These are phyloP conservation scores for Clostera curtula DNA, from an alignment of 2,888 invertebrate species.

Conservation along the genomic window DNA sequence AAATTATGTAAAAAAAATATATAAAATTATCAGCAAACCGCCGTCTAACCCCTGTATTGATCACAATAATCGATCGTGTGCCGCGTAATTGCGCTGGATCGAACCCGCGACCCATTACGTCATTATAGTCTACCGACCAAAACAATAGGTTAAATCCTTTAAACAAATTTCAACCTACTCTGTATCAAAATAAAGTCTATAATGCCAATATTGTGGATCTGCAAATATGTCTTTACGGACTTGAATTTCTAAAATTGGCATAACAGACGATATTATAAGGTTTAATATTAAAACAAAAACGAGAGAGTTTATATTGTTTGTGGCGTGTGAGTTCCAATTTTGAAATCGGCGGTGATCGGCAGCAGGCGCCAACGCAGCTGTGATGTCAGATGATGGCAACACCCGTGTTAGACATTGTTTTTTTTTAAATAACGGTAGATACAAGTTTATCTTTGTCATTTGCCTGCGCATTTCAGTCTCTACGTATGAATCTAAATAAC, in stretches of 20 bases:
- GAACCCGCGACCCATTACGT: constrained; percentile 70
- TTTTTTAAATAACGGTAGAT: neutral
- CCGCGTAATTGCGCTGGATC: constrained; percentile 70
- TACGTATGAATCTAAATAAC: no score
- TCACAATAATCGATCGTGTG: constrained; percentile 75
- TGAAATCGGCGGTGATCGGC: constrained; percentile 47
- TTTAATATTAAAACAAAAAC: constrained; percentile 23
- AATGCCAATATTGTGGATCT: constrained; percentile 7
- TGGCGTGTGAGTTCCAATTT: constrained; percentile 38
- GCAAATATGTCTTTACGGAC: constrained; percentile 22
- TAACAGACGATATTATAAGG: constrained; percentile 16
- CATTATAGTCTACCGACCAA: constrained; percentile 68
- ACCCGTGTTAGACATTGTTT: constrained; percentile 13
- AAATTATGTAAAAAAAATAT: constrained; percentile 60
- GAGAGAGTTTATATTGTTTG: constrained; percentile 28
- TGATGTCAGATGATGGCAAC: constrained; percentile 36
- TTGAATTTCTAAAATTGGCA: constrained; percentile 19
- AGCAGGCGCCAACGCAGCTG: constrained; percentile 53
- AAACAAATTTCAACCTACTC: constrained; percentile 18
- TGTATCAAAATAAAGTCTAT: constrained; percentile 5
- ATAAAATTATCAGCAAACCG: constrained; percentile 71
- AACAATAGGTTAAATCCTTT: constrained; percentile 42
- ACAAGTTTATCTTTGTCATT: neutral
- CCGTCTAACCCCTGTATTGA: constrained; percentile 72
- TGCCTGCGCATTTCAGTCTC: neutral